Evolutionary conservation across 2,113 vertebrate genomes (phyloP).

Genomic region (Passer montanus): DNA sequence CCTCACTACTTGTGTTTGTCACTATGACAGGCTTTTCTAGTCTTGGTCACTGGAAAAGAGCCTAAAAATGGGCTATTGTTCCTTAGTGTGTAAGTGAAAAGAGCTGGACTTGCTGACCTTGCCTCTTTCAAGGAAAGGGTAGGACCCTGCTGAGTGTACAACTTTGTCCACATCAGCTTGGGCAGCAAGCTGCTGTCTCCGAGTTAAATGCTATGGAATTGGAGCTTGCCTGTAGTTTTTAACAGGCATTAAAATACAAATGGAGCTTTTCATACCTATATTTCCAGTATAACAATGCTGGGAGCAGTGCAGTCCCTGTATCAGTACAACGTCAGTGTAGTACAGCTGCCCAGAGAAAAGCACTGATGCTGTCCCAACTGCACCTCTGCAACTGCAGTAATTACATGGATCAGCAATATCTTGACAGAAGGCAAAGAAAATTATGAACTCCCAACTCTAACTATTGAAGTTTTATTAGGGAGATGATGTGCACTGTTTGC

Average conservation of each 20-base stretch:
- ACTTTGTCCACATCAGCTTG: neutral
- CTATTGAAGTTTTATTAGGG: neutral
- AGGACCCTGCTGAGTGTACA: neutral
- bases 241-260: neutral
- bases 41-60: neutral
- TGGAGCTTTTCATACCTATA: neutral
- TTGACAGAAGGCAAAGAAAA: neutral
- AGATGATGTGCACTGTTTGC: neutral
- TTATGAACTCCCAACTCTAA: neutral
- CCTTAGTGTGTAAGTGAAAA: neutral
- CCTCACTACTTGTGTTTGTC: neutral
- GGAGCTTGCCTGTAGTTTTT: neutral
- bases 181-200: neutral
- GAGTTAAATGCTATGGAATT: neutral
- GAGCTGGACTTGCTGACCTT: neutral
- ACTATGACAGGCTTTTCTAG: neutral
- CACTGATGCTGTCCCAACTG: neutral
- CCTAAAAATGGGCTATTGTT: neutral
- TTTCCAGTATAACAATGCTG: neutral
- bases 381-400: neutral
- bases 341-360: neutral
- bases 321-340: neutral
- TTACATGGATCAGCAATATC: neutral
- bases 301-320: neutral
- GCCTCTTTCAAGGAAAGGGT: neutral